These are phyloP conservation scores for Schizopygopsis pylzovi DNA, from an alignment of 2,797 vertebrate species.

Conservation along the genomic window DNA sequence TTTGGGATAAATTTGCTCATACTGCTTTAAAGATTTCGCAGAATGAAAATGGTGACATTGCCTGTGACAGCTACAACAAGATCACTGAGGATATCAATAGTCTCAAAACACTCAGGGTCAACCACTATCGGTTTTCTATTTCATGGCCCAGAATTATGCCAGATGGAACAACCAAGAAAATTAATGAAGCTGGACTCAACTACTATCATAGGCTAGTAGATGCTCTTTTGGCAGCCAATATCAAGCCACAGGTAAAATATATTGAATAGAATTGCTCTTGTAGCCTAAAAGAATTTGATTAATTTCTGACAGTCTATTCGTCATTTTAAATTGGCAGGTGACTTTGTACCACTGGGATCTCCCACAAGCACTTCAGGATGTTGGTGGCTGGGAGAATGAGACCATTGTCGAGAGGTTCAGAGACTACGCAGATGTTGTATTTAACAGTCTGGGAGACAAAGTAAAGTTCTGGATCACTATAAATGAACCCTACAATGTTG, in stretches of 20 bases:
- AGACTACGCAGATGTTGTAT: constrained; percentile 91
- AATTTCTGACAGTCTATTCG: neutral
- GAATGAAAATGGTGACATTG: constrained; percentile 85
- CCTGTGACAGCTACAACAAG: constrained; percentile 94
- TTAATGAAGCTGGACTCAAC: constrained; percentile 87
- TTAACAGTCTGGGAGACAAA: constrained; percentile 86
- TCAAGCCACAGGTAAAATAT: constrained; percentile 86
- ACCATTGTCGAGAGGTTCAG: constrained; percentile 82
- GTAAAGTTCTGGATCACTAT: constrained; percentile 97
- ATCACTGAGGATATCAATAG: constrained; percentile 85
- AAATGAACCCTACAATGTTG: constrained; percentile 90
- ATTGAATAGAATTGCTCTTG: neutral
- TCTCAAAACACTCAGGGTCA: constrained; percentile 84
- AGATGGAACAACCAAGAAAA: constrained; percentile 83
- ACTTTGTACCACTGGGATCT: constrained; percentile 98
- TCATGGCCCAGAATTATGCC: constrained; percentile 93
- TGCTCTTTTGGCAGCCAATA: constrained; percentile 84
- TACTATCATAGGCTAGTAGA: constrained; percentile 89
- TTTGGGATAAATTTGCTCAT: constrained; percentile 94
- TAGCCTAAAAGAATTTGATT: neutral
- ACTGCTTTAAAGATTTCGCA: constrained; percentile 83
- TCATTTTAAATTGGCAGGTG: constrained; percentile 72
- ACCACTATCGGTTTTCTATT: constrained; percentile 93
- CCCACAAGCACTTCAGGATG: constrained; percentile 87
- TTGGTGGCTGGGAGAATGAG: constrained; percentile 91